phyloP scores from a whole-genome alignment of 1,140 invertebrate species.

The Brachystomella parvula region DNA sequence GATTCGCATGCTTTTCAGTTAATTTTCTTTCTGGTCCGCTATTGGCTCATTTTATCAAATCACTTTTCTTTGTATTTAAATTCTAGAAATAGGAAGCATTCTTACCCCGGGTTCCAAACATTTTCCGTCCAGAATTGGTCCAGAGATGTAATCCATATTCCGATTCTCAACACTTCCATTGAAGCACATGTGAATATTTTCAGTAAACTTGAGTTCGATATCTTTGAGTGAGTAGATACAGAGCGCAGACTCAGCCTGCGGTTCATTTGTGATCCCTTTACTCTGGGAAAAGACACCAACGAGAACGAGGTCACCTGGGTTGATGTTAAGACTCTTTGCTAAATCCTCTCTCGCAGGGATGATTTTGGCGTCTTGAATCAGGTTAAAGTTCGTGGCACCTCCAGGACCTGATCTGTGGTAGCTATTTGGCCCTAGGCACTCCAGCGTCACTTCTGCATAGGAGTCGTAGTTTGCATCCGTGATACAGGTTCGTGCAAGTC shows the following conservation, averaged over 20 bases:
- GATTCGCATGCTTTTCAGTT: too few relatives aligned
- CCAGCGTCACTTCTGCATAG: conserved; percentile 88
- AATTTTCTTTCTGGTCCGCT: too few relatives aligned
- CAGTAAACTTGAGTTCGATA: conserved; percentile 85
- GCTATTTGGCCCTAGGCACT: conserved; percentile 60
- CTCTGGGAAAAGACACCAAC: conserved; percentile 77
- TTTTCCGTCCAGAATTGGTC: conserved; percentile 77
- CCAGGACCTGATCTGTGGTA: not conserved
- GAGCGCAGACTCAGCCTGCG: conserved; percentile 66
- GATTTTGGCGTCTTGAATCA: conserved; percentile 83
- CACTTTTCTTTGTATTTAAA: not conserved
- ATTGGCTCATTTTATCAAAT: not conserved
- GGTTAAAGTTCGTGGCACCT: conserved; percentile 63
- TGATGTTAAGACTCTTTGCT: conserved; percentile 67
- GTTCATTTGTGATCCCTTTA: conserved; percentile 69
- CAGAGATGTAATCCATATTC: conserved; percentile 88
- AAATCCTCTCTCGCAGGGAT: conserved; percentile 68
- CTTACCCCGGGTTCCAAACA: conserved; percentile 72
- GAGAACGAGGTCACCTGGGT: conserved; percentile 65
- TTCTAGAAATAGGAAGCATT: conserved; percentile 24
- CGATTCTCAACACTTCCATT: conserved; percentile 83
- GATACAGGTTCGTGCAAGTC: conserved; percentile 83
- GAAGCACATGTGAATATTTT: conserved; percentile 95
- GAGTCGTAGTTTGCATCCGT: conserved; percentile 88
- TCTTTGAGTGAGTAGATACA: conserved; percentile 76